Conservation (phyloP, 2,797 vertebrate genomes). For the Gymnodraco acuticeps region DNA sequence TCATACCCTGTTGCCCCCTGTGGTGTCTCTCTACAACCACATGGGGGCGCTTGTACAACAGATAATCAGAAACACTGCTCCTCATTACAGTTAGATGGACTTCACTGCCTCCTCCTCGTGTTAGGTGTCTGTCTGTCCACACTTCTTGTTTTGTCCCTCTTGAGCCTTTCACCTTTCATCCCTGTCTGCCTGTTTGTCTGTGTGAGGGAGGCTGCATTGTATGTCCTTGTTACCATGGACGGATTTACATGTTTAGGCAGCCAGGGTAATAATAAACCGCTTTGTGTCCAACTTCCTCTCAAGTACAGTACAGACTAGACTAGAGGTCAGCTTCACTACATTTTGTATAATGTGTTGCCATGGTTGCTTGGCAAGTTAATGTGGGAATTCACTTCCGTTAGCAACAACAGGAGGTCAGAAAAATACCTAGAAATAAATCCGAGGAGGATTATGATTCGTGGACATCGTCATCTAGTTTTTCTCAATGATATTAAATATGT, state of each 20-base stretch:
- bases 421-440: background rate
- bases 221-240: constrained; percentile 2
- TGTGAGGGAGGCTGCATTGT: background rate
- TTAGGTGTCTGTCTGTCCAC: background rate
- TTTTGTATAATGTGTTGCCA: constrained; percentile 2
- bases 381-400: background rate
- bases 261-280: background rate
- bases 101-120: constrained; percentile 25
- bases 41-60: constrained; percentile 61
- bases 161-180: background rate
- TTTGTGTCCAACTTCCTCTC: constrained; percentile 8
- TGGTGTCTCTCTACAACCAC: constrained; percentile 56
- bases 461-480: background rate
- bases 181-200: background rate
- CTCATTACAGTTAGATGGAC: constrained; percentile 8
- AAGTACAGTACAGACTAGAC: background rate
- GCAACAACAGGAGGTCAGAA: background rate
- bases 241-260: background rate
- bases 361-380: background rate
- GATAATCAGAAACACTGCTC: constrained; percentile 8
- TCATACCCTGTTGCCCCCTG: background rate
- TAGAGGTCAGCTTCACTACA: background rate
- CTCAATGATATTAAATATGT: background rate
- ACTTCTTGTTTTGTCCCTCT: background rate
- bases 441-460: background rate